Evolutionary conservation across 2,888 invertebrate species (phyloP), one percentile per base, ranked within the genome.

Genomic region (Antitype chi): DNA sequence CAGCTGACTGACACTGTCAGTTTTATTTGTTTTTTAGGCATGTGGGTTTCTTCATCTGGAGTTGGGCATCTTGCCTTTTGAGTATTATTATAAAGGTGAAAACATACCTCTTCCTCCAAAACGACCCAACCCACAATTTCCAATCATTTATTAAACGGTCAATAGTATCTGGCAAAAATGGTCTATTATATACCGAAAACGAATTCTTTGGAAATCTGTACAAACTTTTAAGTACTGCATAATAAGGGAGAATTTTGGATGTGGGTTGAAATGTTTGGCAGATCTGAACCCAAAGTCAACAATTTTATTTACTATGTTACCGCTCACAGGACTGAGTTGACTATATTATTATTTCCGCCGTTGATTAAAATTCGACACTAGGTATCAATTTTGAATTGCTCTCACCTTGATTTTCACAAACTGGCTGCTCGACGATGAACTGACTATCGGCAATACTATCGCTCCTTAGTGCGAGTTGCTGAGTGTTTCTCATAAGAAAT

Each of bases 1-100:
- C 87, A 87, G 87, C 85, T 87, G 87, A 85, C 75, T 85, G 87
- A 64, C 66, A 69, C 38, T 64, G 55, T 57, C 75, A 63, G 38
- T 25, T 32, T 59, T 64, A 28, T 25, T 57, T 2, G 17, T 77
- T 49, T 78, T 49, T 0, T 32, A 32, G 9, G 32, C 43, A 7
- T n/a, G 2, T 15, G 5, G 43, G 43, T 11, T 47, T 47, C 43
- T 11, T 47, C 43, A 47, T 11, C 15, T 47, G 32, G 17, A 5
- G 15, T 75, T 25, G 20, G 62, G 25, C 0, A 23, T 32, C 28
- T 52, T 49, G 64, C 57, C 38, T 64, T 77, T 76, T 76, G 7
- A 76, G 63, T 23, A 2, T 7, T 11, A 13, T 20, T 28, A 28
- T 23, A 5, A 20, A 20, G 0, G 3, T 55, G 7, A 32, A n/a